These are phyloP conservation scores for Macrophya alboannulata DNA, from an alignment of 2,888 invertebrate species.

Conservation along the genomic window DNA sequence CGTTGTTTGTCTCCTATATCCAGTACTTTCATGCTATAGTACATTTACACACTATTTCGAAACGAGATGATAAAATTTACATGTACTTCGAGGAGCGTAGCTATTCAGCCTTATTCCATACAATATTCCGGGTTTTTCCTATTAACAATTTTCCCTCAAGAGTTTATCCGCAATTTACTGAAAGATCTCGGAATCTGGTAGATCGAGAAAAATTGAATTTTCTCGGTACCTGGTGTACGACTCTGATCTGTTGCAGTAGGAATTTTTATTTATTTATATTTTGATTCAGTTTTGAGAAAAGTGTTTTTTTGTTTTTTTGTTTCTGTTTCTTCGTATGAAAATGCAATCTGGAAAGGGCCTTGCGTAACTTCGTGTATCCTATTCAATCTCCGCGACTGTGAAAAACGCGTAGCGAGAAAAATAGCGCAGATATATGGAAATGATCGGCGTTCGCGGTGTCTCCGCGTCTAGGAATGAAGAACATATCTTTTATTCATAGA, in stretches of 20 bases:
- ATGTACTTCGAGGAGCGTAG: background rate
- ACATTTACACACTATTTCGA: background rate
- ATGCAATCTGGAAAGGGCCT: slow-evolving; percentile 24
- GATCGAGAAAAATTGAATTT: too few species aligned
- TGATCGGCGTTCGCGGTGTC: background rate
- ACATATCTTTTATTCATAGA: slow-evolving; percentile 68
- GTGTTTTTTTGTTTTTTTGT: background rate
- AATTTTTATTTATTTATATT: background rate
- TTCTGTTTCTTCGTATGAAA: background rate
- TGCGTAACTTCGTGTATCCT: slow-evolving; percentile 21
- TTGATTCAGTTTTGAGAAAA: background rate
- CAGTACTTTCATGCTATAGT: background rate
- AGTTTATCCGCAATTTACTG: background rate
- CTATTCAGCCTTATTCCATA: background rate
- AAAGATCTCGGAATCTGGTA: too few species aligned
- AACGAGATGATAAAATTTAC: slow-evolving; percentile 15
- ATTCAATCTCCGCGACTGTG: background rate
- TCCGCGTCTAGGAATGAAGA: background rate
- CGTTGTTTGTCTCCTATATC: slow-evolving; percentile 57
- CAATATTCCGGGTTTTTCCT: background rate
- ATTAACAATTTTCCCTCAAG: background rate
- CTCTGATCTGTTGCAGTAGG: too few species aligned
- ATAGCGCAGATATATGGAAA: slow-evolving; percentile 35
- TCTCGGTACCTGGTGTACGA: too few species aligned
- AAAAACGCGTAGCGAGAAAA: slow-evolving; percentile 11